Base-by-base conservation (phyloP, 2,113 vertebrate genomes). In the Psittacula cyanocephala region DNA sequence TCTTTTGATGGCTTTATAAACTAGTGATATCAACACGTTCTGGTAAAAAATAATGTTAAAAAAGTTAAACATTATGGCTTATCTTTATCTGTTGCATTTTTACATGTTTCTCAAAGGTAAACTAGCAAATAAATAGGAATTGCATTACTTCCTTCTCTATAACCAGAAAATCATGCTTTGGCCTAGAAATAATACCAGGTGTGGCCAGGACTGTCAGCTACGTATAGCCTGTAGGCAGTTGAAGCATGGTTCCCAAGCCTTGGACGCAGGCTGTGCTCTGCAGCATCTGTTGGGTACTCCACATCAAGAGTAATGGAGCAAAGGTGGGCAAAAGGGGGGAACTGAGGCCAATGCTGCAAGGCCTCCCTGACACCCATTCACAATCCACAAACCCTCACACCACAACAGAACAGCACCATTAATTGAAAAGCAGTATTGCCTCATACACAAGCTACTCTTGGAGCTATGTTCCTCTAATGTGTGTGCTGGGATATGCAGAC, bases 41-140 rank as follows among this genome's bases (percentile, higher is more conserved):
- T 1, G 7, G 16, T 49, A 86, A 63, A 23, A 94, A 89, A 77
- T 24, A 41, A 33, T 3, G 11, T 60, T 33, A 65, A 57, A 75
- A 52, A 37, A 67, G 7, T 39, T 53, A 19, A 93, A 47, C 41
- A 23, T 37, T 29, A 35, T 29, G 13, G 74, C 80, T 94, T 76
- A 12, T 65, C 90, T 53, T 89, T 65, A 29, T 96, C n/a, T 46
- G 60, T 44, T 60, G 41, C 47, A 92, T 91, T 95, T 93, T 83
- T 65, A 92, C 39, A 9, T 22, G 23, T 55, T 75, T 81, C 60
- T 84, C 10, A 19, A 81, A 70, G 50, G 72, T 35, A 92, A 93
- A 17, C 23, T 65, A 88, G 72, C 29, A 86, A 88, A 88, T 64
- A 90, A 93, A 35, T 10, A 83, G 44, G 27, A 89, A 69, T 24